These are phyloP conservation scores for Stenopsyche tienmushanensis DNA, from an alignment of 1,140 invertebrate genomes.

Conservation along the genomic window DNA sequence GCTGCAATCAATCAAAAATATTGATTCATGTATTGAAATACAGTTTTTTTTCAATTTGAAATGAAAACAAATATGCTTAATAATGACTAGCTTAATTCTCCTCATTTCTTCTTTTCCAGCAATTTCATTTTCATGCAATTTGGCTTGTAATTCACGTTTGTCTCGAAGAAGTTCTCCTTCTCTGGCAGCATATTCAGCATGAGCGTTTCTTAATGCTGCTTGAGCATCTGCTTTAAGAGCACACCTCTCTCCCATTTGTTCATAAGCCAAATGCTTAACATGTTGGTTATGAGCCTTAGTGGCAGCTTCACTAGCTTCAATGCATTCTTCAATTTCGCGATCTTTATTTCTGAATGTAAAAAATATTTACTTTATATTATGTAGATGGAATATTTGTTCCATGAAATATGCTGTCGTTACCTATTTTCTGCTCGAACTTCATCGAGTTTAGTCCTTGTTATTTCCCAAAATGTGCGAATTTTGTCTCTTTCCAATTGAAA, in stretches of 20 bases:
- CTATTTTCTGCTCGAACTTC: conserved; percentile 72
- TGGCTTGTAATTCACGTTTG: conserved; percentile 72
- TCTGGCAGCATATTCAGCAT: conserved; percentile 72
- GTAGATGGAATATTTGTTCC: background rate
- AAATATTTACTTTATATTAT: conserved; percentile 39
- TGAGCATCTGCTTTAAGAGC: conserved; percentile 65
- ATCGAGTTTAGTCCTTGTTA: conserved; percentile 77
- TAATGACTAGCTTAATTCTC: conserved; percentile 28
- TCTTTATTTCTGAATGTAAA: conserved; percentile 32
- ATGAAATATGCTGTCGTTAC: conserved; percentile 5
- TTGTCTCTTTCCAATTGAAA: conserved; percentile 95
- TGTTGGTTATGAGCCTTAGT: conserved; percentile 29
- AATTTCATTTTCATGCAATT: conserved; percentile 71
- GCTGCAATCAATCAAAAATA: conserved; percentile 20
- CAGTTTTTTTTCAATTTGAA: background rate
- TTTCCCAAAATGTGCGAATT: conserved; percentile 91
- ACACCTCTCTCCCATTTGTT: conserved; percentile 43
- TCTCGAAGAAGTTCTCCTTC: conserved; percentile 78
- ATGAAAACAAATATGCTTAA: background rate
- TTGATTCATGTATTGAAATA: background rate
- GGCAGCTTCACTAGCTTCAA: conserved; percentile 49
- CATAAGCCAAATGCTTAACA: conserved; percentile 32
- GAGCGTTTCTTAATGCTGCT: conserved; percentile 71
- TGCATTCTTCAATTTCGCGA: conserved; percentile 30
- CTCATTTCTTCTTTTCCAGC: conserved; percentile 32